Evolutionary conservation across 2,113 vertebrate species (phyloP).

Genomic region (Lontra canadensis): DNA sequence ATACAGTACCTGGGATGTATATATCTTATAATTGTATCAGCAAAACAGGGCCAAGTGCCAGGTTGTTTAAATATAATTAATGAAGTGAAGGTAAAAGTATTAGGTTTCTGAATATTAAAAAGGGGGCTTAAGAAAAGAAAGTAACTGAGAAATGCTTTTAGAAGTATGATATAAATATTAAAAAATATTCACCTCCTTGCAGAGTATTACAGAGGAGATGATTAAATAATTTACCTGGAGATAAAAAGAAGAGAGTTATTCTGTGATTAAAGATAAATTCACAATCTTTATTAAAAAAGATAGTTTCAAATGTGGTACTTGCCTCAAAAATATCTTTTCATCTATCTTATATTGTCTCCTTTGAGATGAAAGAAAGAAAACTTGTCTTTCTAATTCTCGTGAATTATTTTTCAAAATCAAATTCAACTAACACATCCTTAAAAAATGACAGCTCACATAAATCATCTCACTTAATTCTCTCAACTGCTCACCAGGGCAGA

Average conservation of each 20-base stretch:
- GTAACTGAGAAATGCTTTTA: not conserved
- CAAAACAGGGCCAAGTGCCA: not conserved
- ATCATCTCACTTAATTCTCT: conserved; percentile 35
- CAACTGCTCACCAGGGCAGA: not conserved
- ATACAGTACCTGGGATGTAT: not conserved
- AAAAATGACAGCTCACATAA: not conserved
- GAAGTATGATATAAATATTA: not conserved
- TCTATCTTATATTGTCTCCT: not conserved
- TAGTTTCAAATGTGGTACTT: not conserved
- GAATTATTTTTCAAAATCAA: conserved; percentile 32
- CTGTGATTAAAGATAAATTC: not conserved
- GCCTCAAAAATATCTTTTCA: not conserved
- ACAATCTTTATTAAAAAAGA: not conserved
- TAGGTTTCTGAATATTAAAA: not conserved
- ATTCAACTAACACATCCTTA: conserved; percentile 36
- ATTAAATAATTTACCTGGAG: not conserved
- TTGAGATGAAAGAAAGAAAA: conserved; percentile 33
- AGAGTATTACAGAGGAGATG: not conserved
- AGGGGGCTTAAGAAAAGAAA: not conserved
- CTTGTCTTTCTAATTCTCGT: not conserved
- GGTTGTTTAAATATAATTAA: not conserved
- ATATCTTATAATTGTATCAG: not conserved
- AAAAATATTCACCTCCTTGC: not conserved
- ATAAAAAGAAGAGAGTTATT: not conserved
- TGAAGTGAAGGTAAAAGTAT: not conserved